These are phyloP conservation scores for Stomatorhinus ivindoensis DNA, from an alignment of 2,113 vertebrate species.

Conservation along the genomic window DNA sequence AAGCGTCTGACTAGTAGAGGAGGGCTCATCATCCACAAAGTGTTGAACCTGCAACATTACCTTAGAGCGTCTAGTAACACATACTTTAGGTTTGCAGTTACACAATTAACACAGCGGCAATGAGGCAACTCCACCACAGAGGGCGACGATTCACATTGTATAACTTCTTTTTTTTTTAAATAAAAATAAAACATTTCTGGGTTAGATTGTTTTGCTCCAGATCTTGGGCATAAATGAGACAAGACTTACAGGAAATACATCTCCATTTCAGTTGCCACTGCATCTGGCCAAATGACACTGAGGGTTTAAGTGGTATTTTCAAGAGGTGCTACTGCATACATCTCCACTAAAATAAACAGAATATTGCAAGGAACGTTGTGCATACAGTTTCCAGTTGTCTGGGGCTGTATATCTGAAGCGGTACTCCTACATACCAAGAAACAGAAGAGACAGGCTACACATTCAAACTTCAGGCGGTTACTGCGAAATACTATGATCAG, in stretches of 20 bases:
- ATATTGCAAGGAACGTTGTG: constrained; percentile 8
- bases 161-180: background rate
- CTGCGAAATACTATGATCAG: constrained; percentile 18
- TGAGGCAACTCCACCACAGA: constrained; percentile 26
- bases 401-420: background rate
- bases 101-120: constrained; percentile 29
- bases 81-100: constrained; percentile 26
- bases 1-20: background rate
- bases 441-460: background rate
- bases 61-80: constrained; percentile 11
- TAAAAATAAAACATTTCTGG: background rate
- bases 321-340: constrained; percentile 1
- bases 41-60: constrained; percentile 48
- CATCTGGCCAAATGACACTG: background rate
- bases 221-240: constrained; percentile 5
- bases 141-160: background rate
- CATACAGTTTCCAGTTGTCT: background rate
- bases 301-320: background rate
- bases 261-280: constrained; percentile 8
- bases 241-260: background rate
- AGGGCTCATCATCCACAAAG: constrained; percentile 28
- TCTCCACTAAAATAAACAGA: constrained; percentile 10
- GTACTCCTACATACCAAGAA: background rate
- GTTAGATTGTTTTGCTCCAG: background rate
- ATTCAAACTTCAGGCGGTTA: constrained; percentile 1